Percentiles rank a stretch among this genome's conserved stretches.
Conservation (phyloP, 2,113 vertebrate species). For the Daphoenositta chrysoptera region DNA sequence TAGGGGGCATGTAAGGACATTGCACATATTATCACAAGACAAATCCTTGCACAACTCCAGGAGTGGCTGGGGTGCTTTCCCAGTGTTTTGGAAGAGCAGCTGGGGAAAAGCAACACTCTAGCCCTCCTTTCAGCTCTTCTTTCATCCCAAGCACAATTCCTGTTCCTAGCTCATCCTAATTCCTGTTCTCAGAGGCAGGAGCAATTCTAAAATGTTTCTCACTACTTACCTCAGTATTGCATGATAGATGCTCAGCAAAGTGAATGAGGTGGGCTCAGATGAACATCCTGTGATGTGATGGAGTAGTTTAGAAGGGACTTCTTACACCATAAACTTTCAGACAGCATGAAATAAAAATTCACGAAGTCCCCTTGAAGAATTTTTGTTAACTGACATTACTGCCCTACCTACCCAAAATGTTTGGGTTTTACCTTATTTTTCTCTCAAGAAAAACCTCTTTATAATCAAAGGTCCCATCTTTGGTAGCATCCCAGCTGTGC, state of each 20-base stretch:
- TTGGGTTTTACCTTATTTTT: neutral
- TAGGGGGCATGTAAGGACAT: neutral
- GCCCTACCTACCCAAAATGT: neutral
- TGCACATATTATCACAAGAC: neutral
- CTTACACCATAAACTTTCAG: neutral
- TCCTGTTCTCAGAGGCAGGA: neutral
- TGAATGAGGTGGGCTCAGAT: neutral
- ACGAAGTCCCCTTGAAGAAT: neutral
- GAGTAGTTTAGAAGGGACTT: neutral
- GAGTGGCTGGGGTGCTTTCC: neutral
- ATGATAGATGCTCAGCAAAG: neutral
- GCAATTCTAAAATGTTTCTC: neutral
- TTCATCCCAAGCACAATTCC: neutral
- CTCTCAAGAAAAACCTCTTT: neutral
- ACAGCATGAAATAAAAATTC: neutral
- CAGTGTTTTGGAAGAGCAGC: neutral
- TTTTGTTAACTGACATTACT: neutral
- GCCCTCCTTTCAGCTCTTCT: neutral
- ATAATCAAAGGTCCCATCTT: neutral
- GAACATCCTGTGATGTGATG: neutral
- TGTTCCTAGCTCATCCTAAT: neutral
- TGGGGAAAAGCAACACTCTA: neutral
- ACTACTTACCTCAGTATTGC: neutral
- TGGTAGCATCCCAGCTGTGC: neutral
- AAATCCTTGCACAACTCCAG: neutral